Evolutionary conservation across 2,113 vertebrate genomes (phyloP), one percentile per base, ranked within the genome.

Genomic region (Paedocypris sp.): DNA sequence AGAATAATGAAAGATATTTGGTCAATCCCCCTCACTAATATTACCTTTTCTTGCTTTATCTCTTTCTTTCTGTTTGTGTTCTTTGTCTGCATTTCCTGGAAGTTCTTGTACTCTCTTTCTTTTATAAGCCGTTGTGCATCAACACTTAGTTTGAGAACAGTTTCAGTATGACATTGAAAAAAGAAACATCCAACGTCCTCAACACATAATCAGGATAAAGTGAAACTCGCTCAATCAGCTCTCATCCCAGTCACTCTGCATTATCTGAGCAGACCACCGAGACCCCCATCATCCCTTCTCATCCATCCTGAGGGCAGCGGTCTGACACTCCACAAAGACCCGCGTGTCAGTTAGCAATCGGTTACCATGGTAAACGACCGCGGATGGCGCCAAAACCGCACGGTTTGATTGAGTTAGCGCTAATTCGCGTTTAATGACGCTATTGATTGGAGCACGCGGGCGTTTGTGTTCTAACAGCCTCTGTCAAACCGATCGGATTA

Each of bases 361-460:
- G 58, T 70, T 66, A 62, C 63, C 63, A 70, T 58, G 45, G 63
- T 66, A 70, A 66, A 62, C 60, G 62, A 50, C 18, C 28, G 39
- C 58, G 53, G 66, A 31, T 58, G 57, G 51, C 23, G 48, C 58
- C 58, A 62, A n/a, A 70, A 65, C 45, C 42, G 60, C 25, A 51
- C 41, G 46, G 63, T 70, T 70, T 66, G 63, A 70, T 70, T 64
- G 61, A 58, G 68, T 66, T 62, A 66, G 58, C 52, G 36, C 58
- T 70, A 70, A 70, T 70, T 70, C 68, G 25, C 60, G 38, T 66
- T 70, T 70, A 70, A 70, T 70, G 68, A 65, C 15, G 31, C 68
- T 70, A 70, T 70, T 66, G 68, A 70, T 70, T 43, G 45, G 58
- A 52, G 57, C 68, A 69, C 35, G 35, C 19, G 15, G 38, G 18